Evolutionary conservation across 2,797 vertebrate genomes (phyloP).

Genomic region (Cossypha polioptera): DNA sequence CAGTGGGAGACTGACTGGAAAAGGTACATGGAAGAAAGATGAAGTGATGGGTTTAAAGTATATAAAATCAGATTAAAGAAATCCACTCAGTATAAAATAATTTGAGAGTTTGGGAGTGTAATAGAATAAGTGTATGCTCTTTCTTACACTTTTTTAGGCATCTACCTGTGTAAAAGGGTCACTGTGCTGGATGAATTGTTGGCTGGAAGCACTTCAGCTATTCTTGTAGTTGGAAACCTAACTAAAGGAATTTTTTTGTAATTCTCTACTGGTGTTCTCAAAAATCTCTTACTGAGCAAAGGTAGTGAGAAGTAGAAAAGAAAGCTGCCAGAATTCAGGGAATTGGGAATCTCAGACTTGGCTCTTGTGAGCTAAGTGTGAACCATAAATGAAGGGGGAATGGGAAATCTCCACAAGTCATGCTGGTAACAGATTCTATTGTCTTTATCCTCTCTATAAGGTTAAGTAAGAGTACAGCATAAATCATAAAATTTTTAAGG

Average conservation of each 20-base stretch:
- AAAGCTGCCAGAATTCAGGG: background rate
- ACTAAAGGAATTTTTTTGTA: background rate
- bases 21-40: background rate
- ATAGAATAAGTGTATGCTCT: background rate
- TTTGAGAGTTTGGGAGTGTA: background rate
- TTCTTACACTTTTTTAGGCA: background rate
- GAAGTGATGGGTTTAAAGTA: background rate
- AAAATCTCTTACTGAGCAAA: background rate
- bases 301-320: background rate
- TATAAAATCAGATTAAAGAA: background rate
- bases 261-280: background rate
- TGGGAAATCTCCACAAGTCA: background rate
- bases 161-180: background rate
- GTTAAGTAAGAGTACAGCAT: background rate
- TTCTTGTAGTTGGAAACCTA: background rate
- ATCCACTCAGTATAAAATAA: background rate
- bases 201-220: background rate
- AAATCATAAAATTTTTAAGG: background rate
- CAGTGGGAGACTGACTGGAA: background rate
- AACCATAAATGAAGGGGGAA: background rate
- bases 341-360: background rate
- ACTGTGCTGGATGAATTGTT: background rate
- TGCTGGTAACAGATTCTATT: background rate
- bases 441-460: background rate
- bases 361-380: background rate